phyloP scores from a whole-genome alignment of 2,888 invertebrate genomes.

The Sarcophaga rosellei region DNA sequence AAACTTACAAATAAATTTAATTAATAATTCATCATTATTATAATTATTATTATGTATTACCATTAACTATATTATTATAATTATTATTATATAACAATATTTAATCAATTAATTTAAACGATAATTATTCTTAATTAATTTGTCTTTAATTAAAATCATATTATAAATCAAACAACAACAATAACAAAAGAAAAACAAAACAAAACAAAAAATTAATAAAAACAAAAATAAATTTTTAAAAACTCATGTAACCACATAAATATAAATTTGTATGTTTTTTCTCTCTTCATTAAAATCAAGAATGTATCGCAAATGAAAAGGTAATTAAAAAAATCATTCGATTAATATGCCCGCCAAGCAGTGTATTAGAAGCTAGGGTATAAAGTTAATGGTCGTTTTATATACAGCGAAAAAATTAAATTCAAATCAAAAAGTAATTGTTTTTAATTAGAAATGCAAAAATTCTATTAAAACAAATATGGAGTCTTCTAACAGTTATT shows the following conservation, averaged over 20 bases:
- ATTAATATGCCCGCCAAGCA: no score
- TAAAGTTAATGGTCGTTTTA: no score
- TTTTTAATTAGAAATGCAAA: no score
- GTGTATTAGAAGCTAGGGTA: no score
- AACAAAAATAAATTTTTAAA: conserved; percentile 56
- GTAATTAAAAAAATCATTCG: no score
- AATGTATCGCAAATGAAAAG: no score
- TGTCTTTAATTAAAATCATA: conserved; percentile 33
- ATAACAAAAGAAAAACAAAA: conserved; percentile 37
- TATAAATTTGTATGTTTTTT: no score
- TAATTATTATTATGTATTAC: no score
- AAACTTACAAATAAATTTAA: neutral
- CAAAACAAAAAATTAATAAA: conserved; percentile 17
- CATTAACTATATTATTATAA: neutral
- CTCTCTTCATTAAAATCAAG: no score
- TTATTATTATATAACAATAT: conserved; percentile 38
- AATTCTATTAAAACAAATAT: no score
- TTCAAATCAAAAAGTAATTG: no score
- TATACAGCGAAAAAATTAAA: no score
- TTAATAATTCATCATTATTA: conserved; percentile 45
- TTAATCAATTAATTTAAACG: conserved; percentile 58
- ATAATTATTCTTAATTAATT: conserved; percentile 51
- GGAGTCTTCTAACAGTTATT: accelerated
- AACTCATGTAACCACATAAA: conserved; percentile 62
- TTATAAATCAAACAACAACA: conserved; percentile 41